These are phyloP conservation scores for Sprattus sprattus DNA, from an alignment of 2,113 vertebrate species.

Conservation along the genomic window DNA sequence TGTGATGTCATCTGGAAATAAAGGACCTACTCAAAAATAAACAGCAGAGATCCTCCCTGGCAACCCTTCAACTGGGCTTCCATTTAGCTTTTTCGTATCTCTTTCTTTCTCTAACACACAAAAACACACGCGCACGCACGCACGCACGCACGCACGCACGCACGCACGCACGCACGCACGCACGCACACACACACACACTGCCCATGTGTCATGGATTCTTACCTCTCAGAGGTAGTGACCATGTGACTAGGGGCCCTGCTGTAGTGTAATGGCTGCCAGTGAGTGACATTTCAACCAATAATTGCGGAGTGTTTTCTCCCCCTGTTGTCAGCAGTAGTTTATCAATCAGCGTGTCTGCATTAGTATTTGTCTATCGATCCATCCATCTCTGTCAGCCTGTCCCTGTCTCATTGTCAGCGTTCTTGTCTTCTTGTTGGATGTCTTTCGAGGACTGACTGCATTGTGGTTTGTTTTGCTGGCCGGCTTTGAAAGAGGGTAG, in stretches of 20 bases:
- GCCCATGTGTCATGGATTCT: slow-evolving; percentile 38
- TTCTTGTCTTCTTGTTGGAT: slow-evolving; percentile 61
- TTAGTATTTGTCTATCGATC: slow-evolving; percentile 77
- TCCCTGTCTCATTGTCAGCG: slow-evolving; percentile 59
- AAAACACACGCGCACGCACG: neutral
- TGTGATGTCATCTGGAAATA: neutral
- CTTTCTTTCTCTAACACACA: slow-evolving; percentile 33
- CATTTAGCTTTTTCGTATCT: slow-evolving; percentile 38
- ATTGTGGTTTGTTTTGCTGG: slow-evolving; percentile 49
- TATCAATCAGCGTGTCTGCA: slow-evolving; percentile 77
- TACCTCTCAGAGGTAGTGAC: slow-evolving; percentile 48
- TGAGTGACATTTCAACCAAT: slow-evolving; percentile 80
- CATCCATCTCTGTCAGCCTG: slow-evolving; percentile 56
- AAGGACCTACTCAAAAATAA: neutral
- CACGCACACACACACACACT: neutral
- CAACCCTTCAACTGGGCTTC: neutral
- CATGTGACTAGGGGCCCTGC: slow-evolving; percentile 67
- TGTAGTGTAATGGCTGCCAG: slow-evolving; percentile 65
- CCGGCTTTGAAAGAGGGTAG: slow-evolving; percentile 38
- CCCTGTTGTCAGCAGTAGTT: slow-evolving; percentile 74
- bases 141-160: neutral
- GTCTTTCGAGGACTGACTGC: slow-evolving; percentile 47
- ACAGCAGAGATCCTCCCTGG: neutral
- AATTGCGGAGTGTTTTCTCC: slow-evolving; percentile 71
- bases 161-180: neutral